Evolutionary conservation across 1,140 invertebrate species (phyloP).

Genomic region (Drosophila ogumai): DNA sequence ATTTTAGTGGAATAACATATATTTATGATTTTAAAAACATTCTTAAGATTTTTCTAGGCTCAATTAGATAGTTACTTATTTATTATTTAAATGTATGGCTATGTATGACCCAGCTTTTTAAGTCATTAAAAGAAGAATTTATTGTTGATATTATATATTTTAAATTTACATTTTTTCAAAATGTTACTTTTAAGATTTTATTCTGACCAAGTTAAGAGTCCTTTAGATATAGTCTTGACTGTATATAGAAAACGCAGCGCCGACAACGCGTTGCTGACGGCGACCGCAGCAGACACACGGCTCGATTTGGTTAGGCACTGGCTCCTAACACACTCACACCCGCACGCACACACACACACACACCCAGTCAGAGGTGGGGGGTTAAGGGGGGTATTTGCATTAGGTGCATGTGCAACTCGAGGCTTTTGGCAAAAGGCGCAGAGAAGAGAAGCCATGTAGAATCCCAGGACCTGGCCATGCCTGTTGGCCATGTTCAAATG

Average conservation of each 20-base stretch:
- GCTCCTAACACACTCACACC: constrained; percentile 19
- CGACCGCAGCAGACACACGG: constrained; percentile 79
- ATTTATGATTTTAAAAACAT: neutral
- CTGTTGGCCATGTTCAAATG: constrained; percentile 80
- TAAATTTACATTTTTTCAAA: neutral
- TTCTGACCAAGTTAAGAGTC: neutral
- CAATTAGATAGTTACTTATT: neutral
- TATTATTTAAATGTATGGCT: neutral
- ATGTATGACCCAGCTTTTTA: neutral
- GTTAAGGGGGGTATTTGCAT: constrained; percentile 53
- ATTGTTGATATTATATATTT: neutral
- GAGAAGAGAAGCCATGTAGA: constrained; percentile 47
- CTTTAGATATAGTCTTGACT: neutral
- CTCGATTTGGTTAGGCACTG: constrained; percentile 68
- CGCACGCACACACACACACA: neutral
- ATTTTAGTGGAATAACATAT: no score
- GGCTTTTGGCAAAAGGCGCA: constrained; percentile 65
- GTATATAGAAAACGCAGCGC: constrained; percentile 67
- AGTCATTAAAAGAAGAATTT: accelerated
- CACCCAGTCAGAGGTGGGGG: constrained; percentile 11
- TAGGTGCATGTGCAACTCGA: constrained; percentile 80
- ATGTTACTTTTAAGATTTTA: neutral
- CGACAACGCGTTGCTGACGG: constrained; percentile 76
- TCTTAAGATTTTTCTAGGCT: neutral
- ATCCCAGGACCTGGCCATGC: constrained; percentile 41